A percentile compares a stretch with the other conserved stretches of the same genome.
Conservation (phyloP, 2,888 invertebrate genomes). For the Oligia fasciuncula region DNA sequence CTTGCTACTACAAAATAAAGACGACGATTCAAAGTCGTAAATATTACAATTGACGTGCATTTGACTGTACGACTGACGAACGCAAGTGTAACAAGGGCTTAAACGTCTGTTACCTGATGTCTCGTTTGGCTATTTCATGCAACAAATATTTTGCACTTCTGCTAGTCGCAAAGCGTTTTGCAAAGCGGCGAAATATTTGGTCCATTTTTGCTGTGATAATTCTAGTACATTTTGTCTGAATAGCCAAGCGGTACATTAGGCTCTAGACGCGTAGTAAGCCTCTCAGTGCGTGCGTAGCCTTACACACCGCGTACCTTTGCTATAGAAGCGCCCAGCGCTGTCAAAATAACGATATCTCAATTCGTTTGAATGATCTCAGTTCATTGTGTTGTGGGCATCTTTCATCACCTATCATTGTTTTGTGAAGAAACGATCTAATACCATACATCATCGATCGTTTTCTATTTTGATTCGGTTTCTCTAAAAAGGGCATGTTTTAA, state of each 20-base stretch:
- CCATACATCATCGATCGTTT: background rate
- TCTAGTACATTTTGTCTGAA: background rate
- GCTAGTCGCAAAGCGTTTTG: background rate
- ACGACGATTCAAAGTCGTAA: background rate
- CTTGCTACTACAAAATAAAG: background rate
- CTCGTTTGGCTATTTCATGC: constrained; percentile 21
- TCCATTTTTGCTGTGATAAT: background rate
- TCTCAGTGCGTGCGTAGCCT: constrained; percentile 63
- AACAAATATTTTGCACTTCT: background rate
- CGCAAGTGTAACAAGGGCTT: constrained; percentile 18
- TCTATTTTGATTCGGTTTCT: background rate
- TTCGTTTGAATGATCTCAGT: constrained; percentile 39
- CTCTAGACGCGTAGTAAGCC: constrained; percentile 37
- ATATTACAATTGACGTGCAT: background rate
- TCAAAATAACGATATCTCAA: constrained; percentile 40
- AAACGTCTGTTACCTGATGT: constrained; percentile 2
- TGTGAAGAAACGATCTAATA: background rate
- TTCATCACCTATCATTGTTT: constrained; percentile 31
- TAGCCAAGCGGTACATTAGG: constrained; percentile 12
- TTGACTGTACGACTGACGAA: background rate
- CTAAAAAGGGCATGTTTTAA: background rate
- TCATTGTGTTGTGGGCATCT: constrained; percentile 58
- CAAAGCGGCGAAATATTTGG: background rate
- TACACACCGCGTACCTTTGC: constrained; percentile 57
- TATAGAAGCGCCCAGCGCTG: constrained; percentile 53